Evolutionary conservation across 2,113 vertebrate genomes (phyloP).

Genomic region (Malurus elegans): DNA sequence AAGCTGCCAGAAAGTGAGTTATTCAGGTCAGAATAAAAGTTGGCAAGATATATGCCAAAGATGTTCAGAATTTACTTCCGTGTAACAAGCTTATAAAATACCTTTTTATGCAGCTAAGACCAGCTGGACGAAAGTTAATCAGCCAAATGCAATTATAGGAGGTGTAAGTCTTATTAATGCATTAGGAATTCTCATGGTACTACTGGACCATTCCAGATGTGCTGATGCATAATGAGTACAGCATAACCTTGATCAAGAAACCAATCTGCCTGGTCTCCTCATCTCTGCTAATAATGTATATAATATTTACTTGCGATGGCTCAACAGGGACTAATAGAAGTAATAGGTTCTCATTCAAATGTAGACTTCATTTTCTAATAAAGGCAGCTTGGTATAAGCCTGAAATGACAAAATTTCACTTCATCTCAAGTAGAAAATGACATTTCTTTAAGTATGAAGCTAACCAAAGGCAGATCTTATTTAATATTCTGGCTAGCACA

Average conservation of each 20-base stretch:
- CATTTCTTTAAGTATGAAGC: neutral
- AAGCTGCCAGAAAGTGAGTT: constrained; percentile 64
- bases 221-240: constrained; percentile 62
- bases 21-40: constrained; percentile 68
- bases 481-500: neutral
- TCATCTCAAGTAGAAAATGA: neutral
- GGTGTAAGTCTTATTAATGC: constrained; percentile 69
- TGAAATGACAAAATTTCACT: constrained; percentile 25
- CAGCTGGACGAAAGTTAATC: constrained; percentile 78
- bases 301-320: constrained; percentile 43
- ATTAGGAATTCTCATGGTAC: constrained; percentile 71
- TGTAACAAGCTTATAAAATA: constrained; percentile 68
- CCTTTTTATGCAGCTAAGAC: constrained; percentile 73
- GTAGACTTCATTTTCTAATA: constrained; percentile 45
- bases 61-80: constrained; percentile 65
- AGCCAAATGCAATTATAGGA: constrained; percentile 71
- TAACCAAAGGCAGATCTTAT: neutral
- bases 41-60: constrained; percentile 69
- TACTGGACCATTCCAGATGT: constrained; percentile 67
- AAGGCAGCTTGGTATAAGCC: neutral
- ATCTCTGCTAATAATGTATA: constrained; percentile 45
- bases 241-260: constrained; percentile 65
- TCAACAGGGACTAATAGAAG: constrained; percentile 50
- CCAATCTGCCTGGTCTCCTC: neutral
- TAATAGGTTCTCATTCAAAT: constrained; percentile 49